These are phyloP conservation scores for Heloderma charlesbogerti DNA, from an alignment of 2,113 vertebrate genomes.

Conservation along the genomic window DNA sequence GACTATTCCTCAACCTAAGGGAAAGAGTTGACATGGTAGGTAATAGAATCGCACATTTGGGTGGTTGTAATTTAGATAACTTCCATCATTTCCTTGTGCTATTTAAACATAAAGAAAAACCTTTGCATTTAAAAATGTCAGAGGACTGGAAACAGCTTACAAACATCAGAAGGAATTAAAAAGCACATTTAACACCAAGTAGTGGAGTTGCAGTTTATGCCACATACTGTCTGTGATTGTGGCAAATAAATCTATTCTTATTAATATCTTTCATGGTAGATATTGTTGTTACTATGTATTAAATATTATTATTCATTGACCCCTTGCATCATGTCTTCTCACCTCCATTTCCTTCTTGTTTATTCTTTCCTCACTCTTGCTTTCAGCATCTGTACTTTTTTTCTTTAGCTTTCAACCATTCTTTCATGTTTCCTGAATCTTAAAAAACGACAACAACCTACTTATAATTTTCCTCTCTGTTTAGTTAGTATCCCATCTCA, in stretches of 20 bases:
- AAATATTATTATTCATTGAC: background rate
- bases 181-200: slow-evolving; percentile 13
- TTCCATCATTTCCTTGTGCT: slow-evolving; percentile 11
- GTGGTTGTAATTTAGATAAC: slow-evolving; percentile 24
- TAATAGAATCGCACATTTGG: slow-evolving; percentile 17
- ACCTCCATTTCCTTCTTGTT: background rate
- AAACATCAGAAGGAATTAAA: slow-evolving; percentile 45
- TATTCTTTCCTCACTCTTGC: background rate
- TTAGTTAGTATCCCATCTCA: background rate
- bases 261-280: background rate
- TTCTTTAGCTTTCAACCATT: background rate
- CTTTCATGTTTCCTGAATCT: background rate
- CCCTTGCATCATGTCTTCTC: background rate
- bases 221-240: background rate
- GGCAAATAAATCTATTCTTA: background rate
- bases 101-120: slow-evolving; percentile 8
- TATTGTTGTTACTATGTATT: background rate
- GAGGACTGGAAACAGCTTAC: slow-evolving; percentile 35
- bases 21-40: background rate
- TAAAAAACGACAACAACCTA: background rate
- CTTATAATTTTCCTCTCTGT: background rate
- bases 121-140: slow-evolving; percentile 30
- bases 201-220: background rate
- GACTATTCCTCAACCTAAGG: slow-evolving; percentile 5
- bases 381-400: background rate